Evolutionary conservation across 2,797 vertebrate species (phyloP).

Genomic region (Helarctos malayanus): DNA sequence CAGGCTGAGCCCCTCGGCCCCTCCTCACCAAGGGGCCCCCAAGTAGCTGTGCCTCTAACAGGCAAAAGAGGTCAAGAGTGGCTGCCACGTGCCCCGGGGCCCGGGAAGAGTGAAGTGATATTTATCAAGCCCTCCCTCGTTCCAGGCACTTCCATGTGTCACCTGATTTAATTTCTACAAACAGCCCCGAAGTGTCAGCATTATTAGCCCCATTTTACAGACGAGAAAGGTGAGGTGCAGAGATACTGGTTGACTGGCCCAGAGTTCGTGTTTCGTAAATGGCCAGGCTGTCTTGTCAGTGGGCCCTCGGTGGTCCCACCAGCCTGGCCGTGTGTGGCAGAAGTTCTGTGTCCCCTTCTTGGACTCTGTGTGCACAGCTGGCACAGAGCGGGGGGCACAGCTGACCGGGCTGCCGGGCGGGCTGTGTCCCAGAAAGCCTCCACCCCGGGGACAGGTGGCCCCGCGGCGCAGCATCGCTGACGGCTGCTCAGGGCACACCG

Average conservation of each 20-base stretch:
- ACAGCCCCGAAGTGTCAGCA: not conserved
- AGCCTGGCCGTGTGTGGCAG: not conserved
- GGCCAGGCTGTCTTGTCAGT: not conserved
- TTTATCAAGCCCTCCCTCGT: not conserved
- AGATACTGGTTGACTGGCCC: not conserved
- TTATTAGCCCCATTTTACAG: not conserved
- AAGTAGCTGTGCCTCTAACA: rapidly evolving
- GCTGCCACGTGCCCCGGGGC: rapidly evolving
- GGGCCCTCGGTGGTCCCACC: not conserved
- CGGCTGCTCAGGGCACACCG: rapidly evolving
- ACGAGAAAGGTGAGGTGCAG: not conserved
- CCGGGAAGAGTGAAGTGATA: not conserved
- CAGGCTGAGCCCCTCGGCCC: not conserved
- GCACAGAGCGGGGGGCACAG: constrained; percentile 13
- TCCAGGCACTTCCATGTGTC: not conserved
- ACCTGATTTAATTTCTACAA: not conserved
- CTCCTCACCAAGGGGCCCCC: not conserved
- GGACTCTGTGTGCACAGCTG: not conserved
- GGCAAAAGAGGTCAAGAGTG: too few relatives aligned
- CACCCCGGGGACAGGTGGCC: constrained; percentile 82
- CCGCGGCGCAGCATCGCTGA: not conserved
- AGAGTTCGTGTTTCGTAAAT: not conserved
- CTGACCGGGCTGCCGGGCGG: not conserved
- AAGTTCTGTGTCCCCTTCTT: not conserved
- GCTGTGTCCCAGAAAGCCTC: constrained; percentile 5